Conservation (phyloP, 2,888 invertebrate genomes). For the Cheilosia vernalis region DNA sequence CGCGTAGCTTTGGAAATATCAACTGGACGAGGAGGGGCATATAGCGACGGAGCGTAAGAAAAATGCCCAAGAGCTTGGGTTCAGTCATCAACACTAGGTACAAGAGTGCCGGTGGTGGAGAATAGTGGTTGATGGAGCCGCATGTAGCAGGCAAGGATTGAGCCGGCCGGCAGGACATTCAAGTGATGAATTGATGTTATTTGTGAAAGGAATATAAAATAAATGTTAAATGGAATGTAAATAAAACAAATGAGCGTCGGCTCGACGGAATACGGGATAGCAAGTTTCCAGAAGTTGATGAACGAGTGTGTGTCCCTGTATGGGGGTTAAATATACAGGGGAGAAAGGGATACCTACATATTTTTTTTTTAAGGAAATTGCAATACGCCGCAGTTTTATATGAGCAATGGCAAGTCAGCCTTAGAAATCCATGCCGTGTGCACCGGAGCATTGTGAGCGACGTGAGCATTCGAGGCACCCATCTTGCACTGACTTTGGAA, state of each 20-base stretch:
- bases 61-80: constrained; percentile 17
- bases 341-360: too few relatives aligned
- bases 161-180: constrained; percentile 76
- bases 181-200: constrained; percentile 79
- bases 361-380: too few relatives aligned
- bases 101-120: neutral
- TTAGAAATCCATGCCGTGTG: too few relatives aligned
- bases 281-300: constrained; percentile 13
- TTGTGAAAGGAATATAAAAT: constrained; percentile 75
- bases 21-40: neutral
- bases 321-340: neutral
- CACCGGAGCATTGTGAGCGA: too few relatives aligned
- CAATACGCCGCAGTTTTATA: too few relatives aligned
- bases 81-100: constrained; percentile 53
- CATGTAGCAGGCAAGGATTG: constrained; percentile 53
- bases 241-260: constrained; percentile 78
- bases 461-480: too few relatives aligned
- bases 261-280: constrained; percentile 21
- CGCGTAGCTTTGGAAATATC: constrained; percentile 30
- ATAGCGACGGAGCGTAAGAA: neutral
- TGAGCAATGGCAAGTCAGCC: too few relatives aligned
- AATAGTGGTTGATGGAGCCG: constrained; percentile 26
- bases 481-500: too few relatives aligned
- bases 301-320: neutral
- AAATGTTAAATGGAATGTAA: constrained; percentile 83